Base-by-base conservation (phyloP, 2,888 invertebrate genomes). In the Chalcis sispes region DNA sequence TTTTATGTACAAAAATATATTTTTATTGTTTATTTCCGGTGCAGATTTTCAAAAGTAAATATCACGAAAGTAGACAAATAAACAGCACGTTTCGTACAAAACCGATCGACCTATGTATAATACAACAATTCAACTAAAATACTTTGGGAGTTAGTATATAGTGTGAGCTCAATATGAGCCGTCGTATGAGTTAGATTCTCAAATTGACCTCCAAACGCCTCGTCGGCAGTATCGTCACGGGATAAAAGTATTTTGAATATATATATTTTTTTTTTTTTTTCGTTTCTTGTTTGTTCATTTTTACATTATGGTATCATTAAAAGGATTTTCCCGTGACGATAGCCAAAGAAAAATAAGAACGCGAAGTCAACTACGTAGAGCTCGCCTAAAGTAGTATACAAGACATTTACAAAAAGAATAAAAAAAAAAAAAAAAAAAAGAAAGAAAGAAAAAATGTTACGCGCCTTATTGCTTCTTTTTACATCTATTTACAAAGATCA, bases 151-250 rank as follows among this genome's bases (percentile, higher is more conserved):
- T 84, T 82, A 84, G 83, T 80, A 78, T 80, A 79, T 83, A 84
- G 82, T 84, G 79, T 79, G 81, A 81, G 81, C 86, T 87, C 86
- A 87, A 87, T 87, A 85, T 87, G 87, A 86, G 86, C 83, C 84
- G 83, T 84, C 82, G 71, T 83, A 83, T 76, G 80, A 79, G 83
- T 82, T 78, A 73, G 54, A 82, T 82, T 83, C 83, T 83, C 84
- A 83, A 50, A 82, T 83, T 81, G 81, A 80, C 82, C 82, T 83
- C 81, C 72, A 77, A 59, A 58, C 25, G 32, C 46, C 72, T 72
- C 32, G 58, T 72, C 74, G 66, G 81, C 83, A 77, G 72, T 80
- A 79, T 83, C 78, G 76, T 80, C 81, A 80, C 66, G 77, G 80
- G 83, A 83, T 80, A 82, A 80, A n/a, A n/a, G n/a, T n/a, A n/a